phyloP scores from a whole-genome alignment of 2,888 invertebrate species.

The Colletes collaris region DNA sequence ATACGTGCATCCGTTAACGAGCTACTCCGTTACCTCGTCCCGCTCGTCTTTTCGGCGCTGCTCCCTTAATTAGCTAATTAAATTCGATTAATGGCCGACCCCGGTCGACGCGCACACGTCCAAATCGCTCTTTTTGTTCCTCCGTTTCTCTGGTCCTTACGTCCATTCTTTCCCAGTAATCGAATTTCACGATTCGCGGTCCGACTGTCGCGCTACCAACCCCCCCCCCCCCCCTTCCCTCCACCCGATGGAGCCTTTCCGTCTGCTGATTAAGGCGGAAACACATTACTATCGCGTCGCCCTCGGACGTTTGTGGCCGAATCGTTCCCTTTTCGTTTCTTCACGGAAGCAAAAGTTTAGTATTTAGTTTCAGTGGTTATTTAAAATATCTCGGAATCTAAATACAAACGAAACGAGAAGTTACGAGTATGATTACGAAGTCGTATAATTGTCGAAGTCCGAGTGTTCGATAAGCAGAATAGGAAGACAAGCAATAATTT shows the following conservation, averaged over 20 bases:
- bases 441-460: too few relatives aligned
- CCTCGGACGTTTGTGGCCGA: too few relatives aligned
- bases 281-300: too few relatives aligned
- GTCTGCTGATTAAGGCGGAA: background rate
- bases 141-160: slow-evolving; percentile 59
- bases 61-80: slow-evolving; percentile 78
- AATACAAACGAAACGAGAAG: too few relatives aligned
- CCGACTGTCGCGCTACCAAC: slow-evolving; percentile 5
- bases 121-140: slow-evolving; percentile 67
- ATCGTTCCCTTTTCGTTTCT: too few relatives aligned
- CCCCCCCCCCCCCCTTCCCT: background rate
- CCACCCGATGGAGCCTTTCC: background rate
- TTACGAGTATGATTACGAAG: too few relatives aligned
- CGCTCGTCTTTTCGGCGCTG: slow-evolving; percentile 51
- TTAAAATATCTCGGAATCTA: too few relatives aligned
- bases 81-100: slow-evolving; percentile 69
- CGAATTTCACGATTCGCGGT: slow-evolving; percentile 59
- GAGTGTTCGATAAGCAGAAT: too few relatives aligned
- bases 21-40: slow-evolving; percentile 42
- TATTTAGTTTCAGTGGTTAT: too few relatives aligned
- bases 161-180: slow-evolving; percentile 55
- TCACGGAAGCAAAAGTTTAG: too few relatives aligned
- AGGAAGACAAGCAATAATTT: too few relatives aligned
- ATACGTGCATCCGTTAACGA: slow-evolving; percentile 62
- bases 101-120: slow-evolving; percentile 40